Evolutionary conservation across 1,140 invertebrate genomes (phyloP).

Genomic region (Coelopa frigida): DNA sequence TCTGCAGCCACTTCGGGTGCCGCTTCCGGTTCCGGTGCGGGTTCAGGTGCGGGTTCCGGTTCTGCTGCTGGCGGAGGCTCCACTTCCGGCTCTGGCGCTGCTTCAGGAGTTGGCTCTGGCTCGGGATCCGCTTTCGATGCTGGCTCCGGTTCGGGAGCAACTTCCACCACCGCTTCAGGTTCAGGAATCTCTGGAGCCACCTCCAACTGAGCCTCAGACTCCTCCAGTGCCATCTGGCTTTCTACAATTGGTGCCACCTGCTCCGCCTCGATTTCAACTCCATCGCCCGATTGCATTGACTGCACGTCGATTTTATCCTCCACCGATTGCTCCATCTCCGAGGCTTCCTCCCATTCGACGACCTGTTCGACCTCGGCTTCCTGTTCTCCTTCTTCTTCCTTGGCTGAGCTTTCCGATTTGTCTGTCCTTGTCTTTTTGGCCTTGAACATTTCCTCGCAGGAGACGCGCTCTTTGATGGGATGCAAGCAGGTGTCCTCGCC

Average conservation of each 20-base stretch:
- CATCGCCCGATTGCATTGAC: slow-evolving; percentile 9
- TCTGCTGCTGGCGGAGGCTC: no score
- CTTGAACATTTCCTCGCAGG: slow-evolving; percentile 20
- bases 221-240: background rate
- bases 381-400: slow-evolving; percentile 21
- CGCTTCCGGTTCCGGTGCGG: no score
- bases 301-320: background rate
- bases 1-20: background rate
- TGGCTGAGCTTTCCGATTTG: slow-evolving; percentile 21
- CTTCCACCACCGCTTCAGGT: slow-evolving; percentile 26
- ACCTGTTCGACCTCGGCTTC: slow-evolving; percentile 5
- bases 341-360: background rate
- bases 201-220: background rate
- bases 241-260: slow-evolving; percentile 17
- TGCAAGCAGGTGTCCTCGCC: slow-evolving; percentile 14
- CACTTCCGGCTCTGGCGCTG: background rate
- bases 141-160: slow-evolving; percentile 43
- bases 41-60: background rate
- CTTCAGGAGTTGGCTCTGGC: slow-evolving; percentile 3
- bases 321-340: no score
- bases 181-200: slow-evolving; percentile 10
- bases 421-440: slow-evolving; percentile 4
- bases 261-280: slow-evolving; percentile 18
- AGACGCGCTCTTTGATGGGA: background rate
- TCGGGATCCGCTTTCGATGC: slow-evolving; percentile 31